phyloP scores from a whole-genome alignment of 2,113 vertebrate genomes.

The Vidua chalybeata region DNA sequence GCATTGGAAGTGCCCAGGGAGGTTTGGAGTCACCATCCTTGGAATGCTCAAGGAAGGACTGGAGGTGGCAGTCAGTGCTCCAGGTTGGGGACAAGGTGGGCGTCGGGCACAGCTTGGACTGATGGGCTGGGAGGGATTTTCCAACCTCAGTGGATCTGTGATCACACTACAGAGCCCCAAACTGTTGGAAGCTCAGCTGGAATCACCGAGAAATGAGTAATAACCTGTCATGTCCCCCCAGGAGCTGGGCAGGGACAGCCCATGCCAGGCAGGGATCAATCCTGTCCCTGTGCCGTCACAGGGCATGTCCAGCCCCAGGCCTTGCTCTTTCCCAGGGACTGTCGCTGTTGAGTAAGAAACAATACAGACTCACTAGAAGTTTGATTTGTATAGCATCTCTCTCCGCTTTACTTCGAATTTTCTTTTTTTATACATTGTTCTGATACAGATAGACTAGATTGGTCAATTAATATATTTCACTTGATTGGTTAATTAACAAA shows the following conservation, averaged over 20 bases:
- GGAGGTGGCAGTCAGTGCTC: neutral
- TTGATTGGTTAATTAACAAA: too few relatives aligned
- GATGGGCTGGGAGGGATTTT: neutral
- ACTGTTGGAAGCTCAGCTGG: neutral
- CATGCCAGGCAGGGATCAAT: fast-evolving
- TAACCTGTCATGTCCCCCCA: neutral
- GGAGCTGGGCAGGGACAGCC: neutral
- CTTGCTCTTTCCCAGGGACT: neutral
- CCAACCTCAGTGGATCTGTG: neutral
- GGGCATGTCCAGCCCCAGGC: neutral
- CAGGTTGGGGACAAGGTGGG: neutral
- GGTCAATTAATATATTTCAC: too few relatives aligned
- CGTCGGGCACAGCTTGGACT: fast-evolving
- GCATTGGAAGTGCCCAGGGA: neutral
- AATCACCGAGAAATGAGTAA: neutral
- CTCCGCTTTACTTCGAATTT: too few relatives aligned
- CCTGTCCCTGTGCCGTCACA: fast-evolving
- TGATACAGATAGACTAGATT: too few relatives aligned
- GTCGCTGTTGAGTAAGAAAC: too few relatives aligned
- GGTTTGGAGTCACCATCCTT: fast-evolving
- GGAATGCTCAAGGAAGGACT: neutral
- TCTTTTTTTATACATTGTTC: too few relatives aligned
- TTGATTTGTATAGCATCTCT: too few relatives aligned
- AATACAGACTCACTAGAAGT: too few relatives aligned
- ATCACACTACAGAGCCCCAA: fast-evolving